Percentiles rank a stretch among this genome's conserved stretches.
phyloP scores from a whole-genome alignment of 2,888 invertebrate genomes.

The Hirtodrosophila histrioides region DNA sequence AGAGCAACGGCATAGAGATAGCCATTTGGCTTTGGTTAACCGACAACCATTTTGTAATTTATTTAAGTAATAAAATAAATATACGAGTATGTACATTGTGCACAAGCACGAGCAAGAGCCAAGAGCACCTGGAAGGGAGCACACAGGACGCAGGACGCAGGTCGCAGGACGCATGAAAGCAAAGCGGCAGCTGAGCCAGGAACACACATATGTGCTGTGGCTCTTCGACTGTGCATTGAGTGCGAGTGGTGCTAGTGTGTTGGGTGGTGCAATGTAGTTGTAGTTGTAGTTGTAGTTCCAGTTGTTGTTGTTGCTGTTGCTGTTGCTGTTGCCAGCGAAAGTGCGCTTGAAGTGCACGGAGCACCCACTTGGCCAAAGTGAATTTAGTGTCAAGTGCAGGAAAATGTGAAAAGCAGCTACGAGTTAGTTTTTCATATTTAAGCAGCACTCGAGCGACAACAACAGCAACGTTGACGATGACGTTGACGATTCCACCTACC shows the following conservation, averaged over 20 bases:
- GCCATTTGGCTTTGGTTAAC: conserved; percentile 77
- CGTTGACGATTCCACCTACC: conserved; percentile 1
- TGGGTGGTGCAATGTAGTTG: conserved; percentile 23
- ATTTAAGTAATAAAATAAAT: conserved; percentile 79
- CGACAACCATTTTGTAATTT: conserved; percentile 79
- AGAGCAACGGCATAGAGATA: conserved; percentile 22
- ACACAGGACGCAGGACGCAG: not conserved
- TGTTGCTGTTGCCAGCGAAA: conserved; percentile 62
- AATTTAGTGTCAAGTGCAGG: conserved; percentile 80
- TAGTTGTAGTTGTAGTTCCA: not conserved
- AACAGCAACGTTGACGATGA: conserved; percentile 19
- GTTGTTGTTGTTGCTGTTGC: conserved; percentile 17
- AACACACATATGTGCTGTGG: conserved; percentile 4
- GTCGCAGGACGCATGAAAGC: too few species aligned
- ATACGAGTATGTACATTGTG: conserved; percentile 61
- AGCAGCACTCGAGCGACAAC: conserved; percentile 68
- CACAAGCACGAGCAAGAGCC: conserved; percentile 21
- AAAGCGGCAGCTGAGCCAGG: not conserved
- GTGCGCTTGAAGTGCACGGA: conserved; percentile 72
- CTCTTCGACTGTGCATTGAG: conserved; percentile 28
- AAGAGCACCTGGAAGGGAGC: conserved; percentile 21
- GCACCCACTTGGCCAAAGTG: conserved; percentile 80
- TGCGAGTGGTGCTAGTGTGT: conserved; percentile 20
- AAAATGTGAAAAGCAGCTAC: conserved; percentile 76
- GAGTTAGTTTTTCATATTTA: conserved; percentile 80